Base-by-base conservation (phyloP, 2,797 vertebrate species). In the Lophius americanus region DNA sequence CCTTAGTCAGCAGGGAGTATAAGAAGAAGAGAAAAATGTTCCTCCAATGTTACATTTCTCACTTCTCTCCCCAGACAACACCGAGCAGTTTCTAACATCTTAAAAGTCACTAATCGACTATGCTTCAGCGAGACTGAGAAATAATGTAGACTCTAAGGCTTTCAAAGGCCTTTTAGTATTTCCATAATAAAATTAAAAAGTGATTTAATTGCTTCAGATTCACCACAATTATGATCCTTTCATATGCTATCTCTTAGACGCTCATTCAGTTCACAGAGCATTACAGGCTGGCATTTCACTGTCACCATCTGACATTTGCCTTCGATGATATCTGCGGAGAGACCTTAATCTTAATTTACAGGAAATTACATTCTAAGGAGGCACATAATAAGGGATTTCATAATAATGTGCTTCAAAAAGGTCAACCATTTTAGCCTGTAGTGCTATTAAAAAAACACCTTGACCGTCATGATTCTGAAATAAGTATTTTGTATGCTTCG, bases 321-420 rank as follows among this genome's bases (percentile, higher is more conserved):
- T 68, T 12, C 0, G 3, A 37, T 7, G 53, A 43, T 48, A 35
- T 41, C 32, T 36, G 59, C 52, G 3, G 12, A 56, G 58, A 51
- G 50, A 57, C 69, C 13, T 36, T 49, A 68, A 75, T 76, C 61
- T 74, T 84, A 81, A 86, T 74, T 73, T 77, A 76, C 60, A 60
- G 55, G 51, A 61, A 75, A 60, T 85, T 51, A 44, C 46, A 76
- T 68, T 70, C 9, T 79, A 78, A 74, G 70, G 56, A 42, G 44
- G 37, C 50, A 61, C 71, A 79, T 77, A 75, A 84, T 88, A 67
- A 79, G 69, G 41, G 49, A 68, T 81, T 82, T 80, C 67, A 78
- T 76, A 76, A 67, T 11, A 7, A 3, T 2, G 33, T 42, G 44
- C 54, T 12, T 33, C 23, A 52, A 47, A 85, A 91, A 85, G 83